Percentiles rank a stretch among this genome's conserved stretches.
Conservation (phyloP, 2,113 vertebrate genomes). For the Austrofundulus limnaeus region DNA sequence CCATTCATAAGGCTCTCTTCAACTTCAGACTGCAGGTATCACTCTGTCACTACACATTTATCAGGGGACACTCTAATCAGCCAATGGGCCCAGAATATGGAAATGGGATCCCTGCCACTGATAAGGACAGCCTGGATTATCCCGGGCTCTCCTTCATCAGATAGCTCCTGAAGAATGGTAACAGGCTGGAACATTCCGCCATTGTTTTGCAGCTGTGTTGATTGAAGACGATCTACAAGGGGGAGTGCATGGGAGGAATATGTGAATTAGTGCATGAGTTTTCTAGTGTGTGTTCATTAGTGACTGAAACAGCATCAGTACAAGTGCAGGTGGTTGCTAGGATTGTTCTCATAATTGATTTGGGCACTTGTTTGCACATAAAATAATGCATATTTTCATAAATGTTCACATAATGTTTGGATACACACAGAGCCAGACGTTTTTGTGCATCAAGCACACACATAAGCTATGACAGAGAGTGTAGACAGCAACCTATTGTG, state of each 20-base stretch:
- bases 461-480: slow-evolving; percentile 4
- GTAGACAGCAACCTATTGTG: slow-evolving; percentile 21
- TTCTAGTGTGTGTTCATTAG: slow-evolving; percentile 32
- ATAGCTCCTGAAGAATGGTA: slow-evolving; percentile 75
- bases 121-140: slow-evolving; percentile 92
- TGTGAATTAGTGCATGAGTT: slow-evolving; percentile 23
- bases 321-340: slow-evolving; percentile 12
- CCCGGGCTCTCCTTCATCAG: slow-evolving; percentile 89
- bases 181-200: slow-evolving; percentile 72
- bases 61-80: slow-evolving; percentile 92
- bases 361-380: not conserved
- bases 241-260: slow-evolving; percentile 21
- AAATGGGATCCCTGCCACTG: slow-evolving; percentile 95
- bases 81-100: slow-evolving; percentile 91
- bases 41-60: slow-evolving; percentile 93
- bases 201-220: slow-evolving; percentile 70
- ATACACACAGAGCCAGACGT: not conserved
- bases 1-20: slow-evolving; percentile 74
- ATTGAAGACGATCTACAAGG: slow-evolving; percentile 59
- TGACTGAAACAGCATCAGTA: not conserved
- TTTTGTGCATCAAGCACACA: not conserved
- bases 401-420: not conserved
- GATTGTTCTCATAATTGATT: slow-evolving; percentile 3
- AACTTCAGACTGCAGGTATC: slow-evolving; percentile 88
- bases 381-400: slow-evolving; percentile 2